These are phyloP conservation scores for Galeopterus variegatus DNA, from an alignment of 2,113 vertebrate species.

Conservation along the genomic window DNA sequence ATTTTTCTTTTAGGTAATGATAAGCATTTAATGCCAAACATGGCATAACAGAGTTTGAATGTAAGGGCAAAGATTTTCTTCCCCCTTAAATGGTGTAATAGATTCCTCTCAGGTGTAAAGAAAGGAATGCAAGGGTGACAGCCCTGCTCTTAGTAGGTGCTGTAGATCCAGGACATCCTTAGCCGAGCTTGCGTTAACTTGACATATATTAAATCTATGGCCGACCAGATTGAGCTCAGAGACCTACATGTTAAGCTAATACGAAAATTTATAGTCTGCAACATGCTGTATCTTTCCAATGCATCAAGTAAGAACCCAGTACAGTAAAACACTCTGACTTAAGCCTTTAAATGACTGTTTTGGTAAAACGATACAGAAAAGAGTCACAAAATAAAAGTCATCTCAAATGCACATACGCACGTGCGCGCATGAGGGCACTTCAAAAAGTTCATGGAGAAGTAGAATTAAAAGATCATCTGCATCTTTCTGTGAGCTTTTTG, in stretches of 20 bases:
- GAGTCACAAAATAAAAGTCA: neutral
- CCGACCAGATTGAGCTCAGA: neutral
- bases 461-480: no score
- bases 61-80: neutral
- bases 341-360: constrained; percentile 7
- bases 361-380: neutral
- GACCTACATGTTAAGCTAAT: neutral
- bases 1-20: constrained; percentile 3
- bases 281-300: neutral
- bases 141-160: neutral
- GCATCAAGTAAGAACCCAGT: neutral
- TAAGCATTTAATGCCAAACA: constrained; percentile 52
- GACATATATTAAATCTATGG: neutral
- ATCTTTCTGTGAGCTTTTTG: no score
- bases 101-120: neutral
- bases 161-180: neutral
- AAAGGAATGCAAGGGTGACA: neutral
- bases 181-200: neutral
- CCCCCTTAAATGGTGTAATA: neutral
- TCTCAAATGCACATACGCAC: neutral
- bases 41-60: constrained; percentile 26
- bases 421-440: neutral
- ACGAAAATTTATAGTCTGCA: neutral
- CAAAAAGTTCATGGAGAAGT: no score
- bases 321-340: neutral